Conservation (phyloP, 2,113 vertebrate genomes). For the Myrmecophaga tridactyla region DNA sequence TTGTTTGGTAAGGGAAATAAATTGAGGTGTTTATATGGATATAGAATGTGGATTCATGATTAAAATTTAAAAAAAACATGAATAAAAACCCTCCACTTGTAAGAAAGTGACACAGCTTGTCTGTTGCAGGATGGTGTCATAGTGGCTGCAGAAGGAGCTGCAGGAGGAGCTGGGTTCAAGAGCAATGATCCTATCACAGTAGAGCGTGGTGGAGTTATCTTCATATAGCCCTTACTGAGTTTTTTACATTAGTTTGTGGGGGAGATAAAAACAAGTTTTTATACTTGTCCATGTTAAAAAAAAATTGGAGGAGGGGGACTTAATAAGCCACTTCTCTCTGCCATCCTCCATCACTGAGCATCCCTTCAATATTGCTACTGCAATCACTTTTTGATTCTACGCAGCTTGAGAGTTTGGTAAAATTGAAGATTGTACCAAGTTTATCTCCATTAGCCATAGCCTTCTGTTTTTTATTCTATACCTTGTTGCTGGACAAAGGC, state of each 20-base stretch:
- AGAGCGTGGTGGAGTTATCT: not conserved
- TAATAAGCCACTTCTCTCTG: not conserved
- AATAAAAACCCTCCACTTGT: not conserved
- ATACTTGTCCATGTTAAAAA: not conserved
- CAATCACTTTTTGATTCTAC: not conserved
- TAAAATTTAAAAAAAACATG: not conserved
- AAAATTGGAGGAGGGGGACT: not conserved
- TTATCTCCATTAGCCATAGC: not conserved
- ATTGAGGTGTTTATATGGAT: not conserved
- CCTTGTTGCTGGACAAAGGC: too few relatives aligned
- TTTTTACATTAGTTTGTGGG: not conserved
- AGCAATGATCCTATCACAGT: accelerated
- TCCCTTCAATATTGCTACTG: not conserved
- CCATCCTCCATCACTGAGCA: not conserved
- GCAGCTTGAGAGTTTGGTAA: not conserved
- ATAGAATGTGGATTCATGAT: not conserved
- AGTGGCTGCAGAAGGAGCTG: accelerated
- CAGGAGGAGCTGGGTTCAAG: not conserved
- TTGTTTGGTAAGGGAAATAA: not conserved
- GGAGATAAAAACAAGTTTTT: not conserved
- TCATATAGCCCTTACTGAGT: not conserved
- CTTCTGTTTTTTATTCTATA: not conserved
- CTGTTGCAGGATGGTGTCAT: accelerated
- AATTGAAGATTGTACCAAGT: not conserved
- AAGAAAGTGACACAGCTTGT: not conserved